These are phyloP conservation scores for Climacteris rufus DNA, from an alignment of 2,113 vertebrate species.

Conservation along the genomic window DNA sequence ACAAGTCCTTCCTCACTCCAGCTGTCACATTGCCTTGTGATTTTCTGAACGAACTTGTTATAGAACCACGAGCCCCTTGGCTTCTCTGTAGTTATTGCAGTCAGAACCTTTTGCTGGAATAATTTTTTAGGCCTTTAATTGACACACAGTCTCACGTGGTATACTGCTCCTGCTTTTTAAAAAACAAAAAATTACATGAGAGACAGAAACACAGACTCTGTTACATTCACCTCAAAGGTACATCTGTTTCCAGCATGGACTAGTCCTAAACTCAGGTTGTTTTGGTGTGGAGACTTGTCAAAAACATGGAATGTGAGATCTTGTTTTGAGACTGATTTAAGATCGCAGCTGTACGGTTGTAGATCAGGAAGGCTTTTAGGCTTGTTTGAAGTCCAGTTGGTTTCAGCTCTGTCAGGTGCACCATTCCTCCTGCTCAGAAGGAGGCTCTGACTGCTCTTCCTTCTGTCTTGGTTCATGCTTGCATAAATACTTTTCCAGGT, in stretches of 20 bases:
- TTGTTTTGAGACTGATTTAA: background rate
- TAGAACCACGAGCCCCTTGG: background rate
- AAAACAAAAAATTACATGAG: background rate
- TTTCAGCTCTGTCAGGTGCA: background rate
- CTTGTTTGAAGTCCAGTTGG: fast-evolving
- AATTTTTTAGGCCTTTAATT: background rate
- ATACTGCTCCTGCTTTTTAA: background rate
- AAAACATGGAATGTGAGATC: background rate
- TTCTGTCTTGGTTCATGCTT: background rate
- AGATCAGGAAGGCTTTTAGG: background rate
- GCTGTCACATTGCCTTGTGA: background rate
- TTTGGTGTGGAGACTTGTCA: background rate
- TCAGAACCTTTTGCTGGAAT: background rate
- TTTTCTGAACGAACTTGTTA: background rate
- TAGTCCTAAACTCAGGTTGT: background rate
- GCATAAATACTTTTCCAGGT: background rate
- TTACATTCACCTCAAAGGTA: background rate
- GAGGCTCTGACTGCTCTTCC: background rate
- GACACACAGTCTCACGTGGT: background rate
- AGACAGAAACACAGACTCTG: background rate
- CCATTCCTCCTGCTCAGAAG: background rate
- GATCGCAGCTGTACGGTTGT: background rate
- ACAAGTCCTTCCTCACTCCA: background rate
- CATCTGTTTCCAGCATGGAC: background rate
- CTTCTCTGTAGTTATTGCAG: background rate